Base-by-base conservation (phyloP, 2,113 vertebrate genomes). In the Columba janthina region DNA sequence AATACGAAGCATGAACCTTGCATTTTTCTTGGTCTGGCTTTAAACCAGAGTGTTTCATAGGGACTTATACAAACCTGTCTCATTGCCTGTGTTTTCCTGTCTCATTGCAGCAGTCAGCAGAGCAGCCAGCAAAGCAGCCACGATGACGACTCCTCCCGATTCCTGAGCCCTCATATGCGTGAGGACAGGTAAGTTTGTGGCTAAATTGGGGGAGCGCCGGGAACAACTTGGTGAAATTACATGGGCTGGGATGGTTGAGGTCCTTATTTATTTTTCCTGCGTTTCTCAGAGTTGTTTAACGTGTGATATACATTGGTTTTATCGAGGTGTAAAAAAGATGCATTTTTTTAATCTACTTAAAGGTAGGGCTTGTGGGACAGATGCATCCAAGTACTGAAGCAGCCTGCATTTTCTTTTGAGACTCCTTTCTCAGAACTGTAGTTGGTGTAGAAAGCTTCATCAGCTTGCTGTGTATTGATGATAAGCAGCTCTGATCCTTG, bases 111-210 rank as follows among this genome's bases (percentile, higher is more conserved):
- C 97, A 98, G 98, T 64, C 98, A 98, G 84, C 99, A 99, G 94
- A 99, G 99, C 95, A 99, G 99, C 96, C 98, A 98, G 95, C 99
- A 99, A 58, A 99, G 98, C 96, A 99, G 99, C 98, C 99, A 99
- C 12, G 99, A 99, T 0, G 99, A 99, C 15, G 99, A 99, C 69
- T 80, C 91, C 0, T 96, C 95, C 56, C 98, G 98, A 17, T 98
- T 99, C 98, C 88, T 99, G 98, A 99, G 98, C 94, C 99, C 99
- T 46, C 95, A 92, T 18, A 76, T 83, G 46, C 89, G 93, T 3
- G 98, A 99, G 80, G 98, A 99, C 96, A 98, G 98, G 99, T 99
- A 80, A 94, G 96, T 92, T 5, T 1, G 4, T 1, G 3, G 74
- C n/a, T n/a, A 26, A 19, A 4, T 0, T 19, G 15, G 15, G 36